Evolutionary conservation across 1,140 invertebrate genomes (phyloP).

Genomic region (Parasteatoda tepidariorum): DNA sequence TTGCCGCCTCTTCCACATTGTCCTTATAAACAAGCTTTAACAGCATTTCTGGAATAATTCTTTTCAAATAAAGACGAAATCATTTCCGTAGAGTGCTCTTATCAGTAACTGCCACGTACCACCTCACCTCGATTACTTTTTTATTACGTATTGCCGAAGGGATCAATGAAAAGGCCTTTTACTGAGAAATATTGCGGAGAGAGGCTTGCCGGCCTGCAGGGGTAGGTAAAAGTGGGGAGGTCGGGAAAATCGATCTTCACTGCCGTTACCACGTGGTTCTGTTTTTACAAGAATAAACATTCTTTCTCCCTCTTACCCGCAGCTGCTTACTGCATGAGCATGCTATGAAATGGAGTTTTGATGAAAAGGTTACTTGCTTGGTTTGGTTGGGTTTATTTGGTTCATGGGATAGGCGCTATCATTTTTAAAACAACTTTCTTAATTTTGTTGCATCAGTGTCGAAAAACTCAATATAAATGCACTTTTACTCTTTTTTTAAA

Average conservation of each 20-base stretch:
- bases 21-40: slow-evolving; percentile 45
- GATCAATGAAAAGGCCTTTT: slow-evolving; percentile 56
- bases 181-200: slow-evolving; percentile 54
- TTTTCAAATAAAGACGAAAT: slow-evolving; percentile 51
- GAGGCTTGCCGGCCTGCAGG: slow-evolving; percentile 10
- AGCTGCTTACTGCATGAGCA: slow-evolving; percentile 14
- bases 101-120: slow-evolving; percentile 56
- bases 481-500: too few relatives aligned
- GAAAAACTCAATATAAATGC: too few relatives aligned
- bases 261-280: slow-evolving; percentile 54
- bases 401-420: neutral
- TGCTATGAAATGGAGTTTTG: slow-evolving; percentile 12
- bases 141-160: slow-evolving; percentile 59
- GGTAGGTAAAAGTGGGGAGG: neutral
- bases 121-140: slow-evolving; percentile 56
- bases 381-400: neutral
- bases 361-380: slow-evolving; percentile 4
- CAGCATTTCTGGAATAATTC: slow-evolving; percentile 50
- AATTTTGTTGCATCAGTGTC: too few relatives aligned
- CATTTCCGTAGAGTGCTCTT: slow-evolving; percentile 39
- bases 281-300: slow-evolving; percentile 57
- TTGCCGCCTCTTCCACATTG: neutral
- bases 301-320: slow-evolving; percentile 5
- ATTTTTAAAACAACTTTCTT: too few relatives aligned
- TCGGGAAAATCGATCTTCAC: slow-evolving; percentile 36